These are phyloP conservation scores for Eledona agricola DNA, from an alignment of 2,888 invertebrate genomes.

Conservation along the genomic window DNA sequence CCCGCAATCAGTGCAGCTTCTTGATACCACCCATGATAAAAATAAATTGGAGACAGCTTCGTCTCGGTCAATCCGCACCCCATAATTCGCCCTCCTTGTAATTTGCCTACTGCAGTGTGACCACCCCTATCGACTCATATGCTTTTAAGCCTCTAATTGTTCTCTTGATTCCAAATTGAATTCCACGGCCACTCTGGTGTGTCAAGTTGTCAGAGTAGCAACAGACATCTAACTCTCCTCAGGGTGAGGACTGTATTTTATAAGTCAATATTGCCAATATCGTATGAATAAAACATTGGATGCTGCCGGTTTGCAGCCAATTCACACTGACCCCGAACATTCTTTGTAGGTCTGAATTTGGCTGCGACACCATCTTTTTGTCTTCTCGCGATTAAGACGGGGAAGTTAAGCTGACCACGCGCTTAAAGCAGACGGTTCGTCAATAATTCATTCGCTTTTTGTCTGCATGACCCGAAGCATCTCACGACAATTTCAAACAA, in stretches of 20 bases:
- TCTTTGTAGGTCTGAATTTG: too few species aligned
- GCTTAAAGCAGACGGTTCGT: too few species aligned
- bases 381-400: too few species aligned
- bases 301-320: conserved; percentile 6
- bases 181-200: conserved; percentile 14
- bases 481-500: too few species aligned
- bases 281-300: conserved; percentile 19
- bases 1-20: neutral
- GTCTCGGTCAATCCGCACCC: conserved; percentile 1
- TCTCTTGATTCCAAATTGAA: conserved; percentile 13
- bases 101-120: conserved; percentile 23
- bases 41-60: conserved; percentile 11
- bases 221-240: too few species aligned
- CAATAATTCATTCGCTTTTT: too few species aligned
- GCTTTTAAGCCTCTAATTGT: conserved; percentile 29
- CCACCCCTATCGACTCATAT: conserved; percentile 22
- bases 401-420: too few species aligned
- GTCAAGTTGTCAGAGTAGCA: too few species aligned
- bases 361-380: too few species aligned
- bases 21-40: conserved; percentile 17
- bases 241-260: conserved; percentile 14
- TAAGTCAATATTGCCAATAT: conserved; percentile 23
- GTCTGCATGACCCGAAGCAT: too few species aligned
- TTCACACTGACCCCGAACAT: conserved; percentile 16
- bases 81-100: conserved; percentile 1